phyloP scores from a whole-genome alignment of 2,888 invertebrate species.

The Conistra vaccinii region DNA sequence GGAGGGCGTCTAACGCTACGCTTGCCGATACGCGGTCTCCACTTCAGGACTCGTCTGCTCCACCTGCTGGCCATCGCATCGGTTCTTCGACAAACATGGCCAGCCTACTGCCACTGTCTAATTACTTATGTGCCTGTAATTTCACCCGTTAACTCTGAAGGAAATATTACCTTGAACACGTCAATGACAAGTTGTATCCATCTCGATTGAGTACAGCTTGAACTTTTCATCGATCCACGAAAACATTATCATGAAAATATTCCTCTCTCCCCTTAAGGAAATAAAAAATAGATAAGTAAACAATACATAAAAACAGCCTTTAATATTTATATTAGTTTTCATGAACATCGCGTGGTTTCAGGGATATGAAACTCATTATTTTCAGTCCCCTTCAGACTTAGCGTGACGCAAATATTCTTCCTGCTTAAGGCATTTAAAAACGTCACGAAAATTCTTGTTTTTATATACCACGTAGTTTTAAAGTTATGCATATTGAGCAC shows the following conservation, averaged over 20 bases:
- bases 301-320: conserved; percentile 35
- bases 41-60: too few species aligned
- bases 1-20: too few species aligned
- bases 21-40: too few species aligned
- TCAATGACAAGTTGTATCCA: not conserved
- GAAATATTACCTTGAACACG: not conserved
- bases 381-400: conserved; percentile 38
- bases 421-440: conserved; percentile 32
- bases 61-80: too few species aligned
- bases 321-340: conserved; percentile 12
- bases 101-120: too few species aligned
- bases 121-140: too few species aligned
- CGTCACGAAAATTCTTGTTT: not conserved
- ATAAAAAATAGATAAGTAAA: conserved; percentile 39
- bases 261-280: conserved; percentile 15
- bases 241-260: conserved; percentile 2
- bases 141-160: not conserved
- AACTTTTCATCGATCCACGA: not conserved
- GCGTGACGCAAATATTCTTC: conserved; percentile 36
- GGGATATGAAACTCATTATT: conserved; percentile 19
- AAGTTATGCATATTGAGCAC: conserved; percentile 2
- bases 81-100: too few species aligned
- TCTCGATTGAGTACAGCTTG: not conserved
- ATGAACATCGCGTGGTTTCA: conserved; percentile 55
- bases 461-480: not conserved